phyloP scores from a whole-genome alignment of 92 coral and sea anemone species.

The Bergia puertoricense region DNA sequence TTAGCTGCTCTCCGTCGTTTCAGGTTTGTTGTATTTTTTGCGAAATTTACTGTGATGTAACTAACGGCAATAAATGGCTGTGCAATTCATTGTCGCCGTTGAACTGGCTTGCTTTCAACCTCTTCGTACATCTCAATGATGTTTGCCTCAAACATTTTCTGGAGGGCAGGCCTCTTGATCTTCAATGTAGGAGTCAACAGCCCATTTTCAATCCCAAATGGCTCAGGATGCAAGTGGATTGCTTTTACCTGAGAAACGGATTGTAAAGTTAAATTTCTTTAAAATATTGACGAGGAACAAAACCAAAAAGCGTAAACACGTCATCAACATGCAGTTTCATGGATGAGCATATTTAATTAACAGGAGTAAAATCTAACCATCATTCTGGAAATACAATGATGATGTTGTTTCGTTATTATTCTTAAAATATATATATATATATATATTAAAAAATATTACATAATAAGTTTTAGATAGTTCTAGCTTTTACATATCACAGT shows the following conservation, averaged over 20 bases:
- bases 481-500: no score
- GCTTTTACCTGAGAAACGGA: conserved; percentile 65
- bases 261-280: background rate
- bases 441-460: no score
- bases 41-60: background rate
- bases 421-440: no score
- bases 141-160: conserved; percentile 55
- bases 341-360: no score
- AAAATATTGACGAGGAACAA: background rate
- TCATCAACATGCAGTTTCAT: background rate
- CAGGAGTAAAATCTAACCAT: no score
- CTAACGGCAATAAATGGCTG: background rate
- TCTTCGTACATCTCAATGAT: conserved; percentile 65
- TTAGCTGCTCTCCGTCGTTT: background rate
- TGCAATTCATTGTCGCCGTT: background rate
- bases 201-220: conserved; percentile 82
- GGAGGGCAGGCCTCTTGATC: conserved; percentile 68
- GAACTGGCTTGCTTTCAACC: conserved; percentile 41
- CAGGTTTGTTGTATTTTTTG: background rate
- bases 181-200: conserved; percentile 84
- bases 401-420: no score
- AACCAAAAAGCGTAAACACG: background rate
- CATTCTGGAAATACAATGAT: no score
- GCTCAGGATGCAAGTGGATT: conserved; percentile 72
- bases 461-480: no score